Evolutionary conservation across 2,888 invertebrate genomes (phyloP), one percentile per base, ranked within the genome.

Genomic region (Tupiocoris notatus): DNA sequence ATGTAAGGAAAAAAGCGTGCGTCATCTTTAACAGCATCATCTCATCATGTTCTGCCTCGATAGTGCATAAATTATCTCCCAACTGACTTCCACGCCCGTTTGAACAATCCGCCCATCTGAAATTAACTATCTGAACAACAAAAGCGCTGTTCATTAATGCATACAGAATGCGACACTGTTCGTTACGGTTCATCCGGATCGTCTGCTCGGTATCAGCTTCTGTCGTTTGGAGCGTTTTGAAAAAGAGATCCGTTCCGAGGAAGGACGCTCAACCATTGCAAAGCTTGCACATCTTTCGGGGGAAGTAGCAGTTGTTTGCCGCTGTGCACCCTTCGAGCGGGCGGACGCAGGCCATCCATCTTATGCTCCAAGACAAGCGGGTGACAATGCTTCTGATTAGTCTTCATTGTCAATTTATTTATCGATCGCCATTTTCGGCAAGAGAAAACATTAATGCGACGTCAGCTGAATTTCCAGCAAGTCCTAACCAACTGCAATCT

Each of bases 321-420:
- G 12, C 12, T 39, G 39, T 39, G 39, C 39, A 39, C 39, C 39
- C 39, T 39, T 39, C 39, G 12, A 12, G 39, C 39, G 39, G 39
- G 39, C 39, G 39, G 39, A 39, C 39, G 39, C 39, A 39, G 39
- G 39, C 24, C 70, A 70, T 70, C 70, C 70, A 70, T 70, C 70
- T 70, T 67, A 59, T 22, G 23, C 39, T 12, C 39, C 39, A 39
- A 59, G 70, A 70, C 70, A 70, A 20, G 58, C 57, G 70, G 59
- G 70, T 59, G 58, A 70, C 70, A 70, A 59, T 59, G 59, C 59
- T 70, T 58, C 70, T 70, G 70, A 70, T 70, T 70, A 70, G 58
- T 20, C 25, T 70, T 58, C 21, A 70, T 70, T 70, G 59, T 70
- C 23, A 24, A 70, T 24, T 70, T 70, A 59, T 58, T 70, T 24